Percentiles rank a stretch among this genome's conserved stretches.
phyloP scores from a whole-genome alignment of 2,113 vertebrate species.

The Caranx ignobilis region DNA sequence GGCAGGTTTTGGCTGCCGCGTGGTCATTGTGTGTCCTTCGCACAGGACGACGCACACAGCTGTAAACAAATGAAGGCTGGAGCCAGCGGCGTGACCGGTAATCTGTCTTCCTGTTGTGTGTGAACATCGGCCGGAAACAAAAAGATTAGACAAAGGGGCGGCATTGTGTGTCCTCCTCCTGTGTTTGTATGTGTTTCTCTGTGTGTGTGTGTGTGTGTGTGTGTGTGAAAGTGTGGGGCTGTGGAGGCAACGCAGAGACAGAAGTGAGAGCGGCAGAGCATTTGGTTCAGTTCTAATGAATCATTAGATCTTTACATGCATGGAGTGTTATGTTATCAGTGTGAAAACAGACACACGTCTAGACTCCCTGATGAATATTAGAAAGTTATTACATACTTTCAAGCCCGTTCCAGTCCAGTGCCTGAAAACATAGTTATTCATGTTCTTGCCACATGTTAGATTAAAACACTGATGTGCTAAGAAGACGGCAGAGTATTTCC shows the following conservation, averaged over 20 bases:
- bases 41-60: background rate
- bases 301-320: background rate
- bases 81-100: background rate
- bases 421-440: too few species aligned
- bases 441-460: too few species aligned
- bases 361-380: too few species aligned
- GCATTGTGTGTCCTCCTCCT: background rate
- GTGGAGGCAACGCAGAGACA: background rate
- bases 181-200: background rate
- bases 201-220: background rate
- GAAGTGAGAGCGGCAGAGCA: background rate
- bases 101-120: constrained; percentile 23
- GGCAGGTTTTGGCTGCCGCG: background rate
- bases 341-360: too few species aligned
- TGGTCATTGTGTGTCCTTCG: background rate
- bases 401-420: too few species aligned
- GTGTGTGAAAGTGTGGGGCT: background rate
- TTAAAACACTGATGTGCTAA: too few species aligned
- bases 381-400: too few species aligned
- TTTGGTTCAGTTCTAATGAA: constrained; percentile 12
- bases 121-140: constrained; percentile 12
- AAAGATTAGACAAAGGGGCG: constrained; percentile 16
- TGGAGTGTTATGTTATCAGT: too few species aligned
- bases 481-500: too few species aligned
- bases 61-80: constrained; percentile 22